Conservation (phyloP, 2,888 invertebrate species). For the Platypus cylindrus region DNA sequence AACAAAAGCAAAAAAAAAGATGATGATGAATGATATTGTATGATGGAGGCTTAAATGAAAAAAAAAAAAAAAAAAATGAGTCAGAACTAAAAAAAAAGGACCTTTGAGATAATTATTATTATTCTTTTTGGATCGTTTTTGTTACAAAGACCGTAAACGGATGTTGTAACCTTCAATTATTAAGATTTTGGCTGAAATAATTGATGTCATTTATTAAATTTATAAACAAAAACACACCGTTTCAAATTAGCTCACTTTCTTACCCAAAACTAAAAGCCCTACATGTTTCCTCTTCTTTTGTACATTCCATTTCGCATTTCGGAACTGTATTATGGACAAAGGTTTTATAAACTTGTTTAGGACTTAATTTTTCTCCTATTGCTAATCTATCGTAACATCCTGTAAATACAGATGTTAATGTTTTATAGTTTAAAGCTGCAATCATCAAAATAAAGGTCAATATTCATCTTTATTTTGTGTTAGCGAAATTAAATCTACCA, state of each 20-base stretch:
- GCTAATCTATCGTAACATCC: slow-evolving; percentile 43
- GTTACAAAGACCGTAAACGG: slow-evolving; percentile 9
- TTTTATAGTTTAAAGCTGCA: background rate
- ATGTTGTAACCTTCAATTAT: slow-evolving; percentile 10
- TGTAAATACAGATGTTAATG: slow-evolving; percentile 23
- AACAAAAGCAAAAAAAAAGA: slow-evolving; percentile 4
- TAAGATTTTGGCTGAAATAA: slow-evolving; percentile 2
- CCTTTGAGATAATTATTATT: too few species aligned
- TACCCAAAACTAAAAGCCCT: slow-evolving; percentile 42
- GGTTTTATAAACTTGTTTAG: slow-evolving; percentile 32
- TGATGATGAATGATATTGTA: slow-evolving; percentile 7
- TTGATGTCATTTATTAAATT: slow-evolving; percentile 2
- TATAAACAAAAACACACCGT: too few species aligned
- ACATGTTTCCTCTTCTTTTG: slow-evolving; percentile 35
- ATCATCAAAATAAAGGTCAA: background rate
- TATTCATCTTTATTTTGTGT: too few species aligned
- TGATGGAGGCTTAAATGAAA: too few species aligned
- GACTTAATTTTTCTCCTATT: slow-evolving; percentile 37
- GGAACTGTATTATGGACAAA: slow-evolving; percentile 30
- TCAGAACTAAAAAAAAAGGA: slow-evolving; percentile 13
- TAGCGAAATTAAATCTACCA: slow-evolving; percentile 16
- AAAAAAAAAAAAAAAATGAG: slow-evolving; percentile 14
- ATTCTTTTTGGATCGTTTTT: too few species aligned
- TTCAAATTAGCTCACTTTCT: too few species aligned
- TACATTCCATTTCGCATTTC: slow-evolving; percentile 39